These are phyloP conservation scores for Oreochromis mossambicus DNA, from an alignment of 2,797 vertebrate genomes.

Conservation along the genomic window DNA sequence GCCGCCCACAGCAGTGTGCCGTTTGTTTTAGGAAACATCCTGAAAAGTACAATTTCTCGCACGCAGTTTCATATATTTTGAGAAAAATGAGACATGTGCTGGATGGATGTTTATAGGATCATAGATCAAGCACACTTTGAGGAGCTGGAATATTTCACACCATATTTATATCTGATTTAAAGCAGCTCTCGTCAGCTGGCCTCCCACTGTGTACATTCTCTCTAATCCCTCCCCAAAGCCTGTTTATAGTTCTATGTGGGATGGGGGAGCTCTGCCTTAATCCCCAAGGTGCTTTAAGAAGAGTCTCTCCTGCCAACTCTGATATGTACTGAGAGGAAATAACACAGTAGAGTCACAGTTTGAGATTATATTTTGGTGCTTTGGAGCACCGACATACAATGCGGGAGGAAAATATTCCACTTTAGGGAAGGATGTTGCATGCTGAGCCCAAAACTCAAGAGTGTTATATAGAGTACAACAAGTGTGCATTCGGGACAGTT, in stretches of 20 bases:
- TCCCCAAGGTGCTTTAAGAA: slow-evolving; percentile 62
- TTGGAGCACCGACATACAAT: neutral
- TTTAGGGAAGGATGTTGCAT: neutral
- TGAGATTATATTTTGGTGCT: slow-evolving; percentile 16
- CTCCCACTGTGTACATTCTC: slow-evolving; percentile 48
- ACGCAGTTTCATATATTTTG: neutral
- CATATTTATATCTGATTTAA: slow-evolving; percentile 55
- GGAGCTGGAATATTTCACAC: slow-evolving; percentile 28
- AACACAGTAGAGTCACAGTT: slow-evolving; percentile 12
- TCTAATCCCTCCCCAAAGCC: slow-evolving; percentile 63
- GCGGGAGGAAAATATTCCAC: slow-evolving; percentile 10
- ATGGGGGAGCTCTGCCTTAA: slow-evolving; percentile 42
- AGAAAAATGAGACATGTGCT: neutral
- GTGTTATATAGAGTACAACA: neutral
- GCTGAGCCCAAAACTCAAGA: neutral
- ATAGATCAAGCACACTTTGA: slow-evolving; percentile 3
- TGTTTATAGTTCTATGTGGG: slow-evolving; percentile 59
- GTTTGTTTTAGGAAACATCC: neutral
- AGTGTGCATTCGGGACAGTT: neutral
- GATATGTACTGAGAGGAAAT: slow-evolving; percentile 31
- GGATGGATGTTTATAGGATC: slow-evolving; percentile 5
- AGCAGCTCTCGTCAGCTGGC: slow-evolving; percentile 37
- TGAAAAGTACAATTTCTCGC: neutral
- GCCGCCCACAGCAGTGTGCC: neutral
- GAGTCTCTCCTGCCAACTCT: slow-evolving; percentile 49